These are phyloP conservation scores for Matsumyia berberina DNA, from an alignment of 2,888 invertebrate species.

Conservation along the genomic window DNA sequence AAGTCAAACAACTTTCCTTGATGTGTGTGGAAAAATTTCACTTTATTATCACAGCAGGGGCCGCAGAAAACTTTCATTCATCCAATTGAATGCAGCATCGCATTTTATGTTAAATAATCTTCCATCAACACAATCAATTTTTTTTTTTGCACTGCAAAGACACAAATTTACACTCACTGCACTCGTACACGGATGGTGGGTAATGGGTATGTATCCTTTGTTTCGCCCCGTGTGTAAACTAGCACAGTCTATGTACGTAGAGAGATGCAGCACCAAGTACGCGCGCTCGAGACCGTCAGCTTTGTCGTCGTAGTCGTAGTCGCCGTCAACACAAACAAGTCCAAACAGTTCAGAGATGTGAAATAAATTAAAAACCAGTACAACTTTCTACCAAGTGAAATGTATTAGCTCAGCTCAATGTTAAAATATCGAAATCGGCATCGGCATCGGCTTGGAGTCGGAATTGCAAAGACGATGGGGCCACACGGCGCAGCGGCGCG, in stretches of 20 bases:
- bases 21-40: slow-evolving; percentile 61
- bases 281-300: slow-evolving; percentile 16
- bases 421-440: slow-evolving; percentile 72
- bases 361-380: slow-evolving; percentile 75
- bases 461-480: slow-evolving; percentile 21
- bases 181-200: slow-evolving; percentile 11
- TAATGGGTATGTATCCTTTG: slow-evolving; percentile 47
- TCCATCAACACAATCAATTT: slow-evolving; percentile 71
- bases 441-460: slow-evolving; percentile 62
- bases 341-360: slow-evolving; percentile 42
- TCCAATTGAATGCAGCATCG: slow-evolving; percentile 59
- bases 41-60: slow-evolving; percentile 66
- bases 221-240: slow-evolving; percentile 63
- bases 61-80: slow-evolving; percentile 71
- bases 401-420: slow-evolving; percentile 75
- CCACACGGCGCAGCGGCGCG: slow-evolving; percentile 7
- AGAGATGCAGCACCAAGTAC: slow-evolving; percentile 24
- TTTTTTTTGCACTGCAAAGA: slow-evolving; percentile 13
- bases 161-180: slow-evolving; percentile 45
- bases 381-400: slow-evolving; percentile 76
- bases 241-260: slow-evolving; percentile 49
- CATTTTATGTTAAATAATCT: slow-evolving; percentile 73
- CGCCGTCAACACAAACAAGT: slow-evolving; percentile 44
- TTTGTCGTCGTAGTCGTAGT: slow-evolving; percentile 6
- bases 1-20: slow-evolving; percentile 73